Evolutionary conservation across 2,888 invertebrate genomes (phyloP).

Genomic region (Drosophila kambysellisi): DNA sequence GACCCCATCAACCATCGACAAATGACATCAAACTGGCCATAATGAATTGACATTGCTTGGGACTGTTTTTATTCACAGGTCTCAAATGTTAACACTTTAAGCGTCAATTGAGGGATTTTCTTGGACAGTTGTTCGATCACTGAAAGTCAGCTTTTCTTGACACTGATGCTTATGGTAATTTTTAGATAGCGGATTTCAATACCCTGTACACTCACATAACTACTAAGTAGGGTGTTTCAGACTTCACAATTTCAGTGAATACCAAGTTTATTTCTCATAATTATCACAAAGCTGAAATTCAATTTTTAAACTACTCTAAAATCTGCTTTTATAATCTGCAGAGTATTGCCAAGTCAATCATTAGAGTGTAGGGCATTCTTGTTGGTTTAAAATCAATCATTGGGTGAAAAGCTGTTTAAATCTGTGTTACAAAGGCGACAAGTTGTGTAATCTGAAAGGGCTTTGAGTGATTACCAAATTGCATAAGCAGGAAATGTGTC

Average conservation of each 20-base stretch:
- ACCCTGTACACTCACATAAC: slow-evolving; percentile 1
- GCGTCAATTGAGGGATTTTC: slow-evolving; percentile 58
- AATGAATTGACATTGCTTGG: slow-evolving; percentile 22
- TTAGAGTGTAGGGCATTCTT: fast-evolving
- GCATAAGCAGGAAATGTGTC: slow-evolving; percentile 42
- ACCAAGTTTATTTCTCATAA: background rate
- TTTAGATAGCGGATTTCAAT: slow-evolving; percentile 27
- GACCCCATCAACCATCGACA: slow-evolving; percentile 41
- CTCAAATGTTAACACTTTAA: slow-evolving; percentile 45
- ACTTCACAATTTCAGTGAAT: background rate
- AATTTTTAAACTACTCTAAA: no score
- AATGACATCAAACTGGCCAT: slow-evolving; percentile 51
- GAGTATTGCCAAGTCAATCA: background rate
- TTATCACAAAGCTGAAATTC: background rate
- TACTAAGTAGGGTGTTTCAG: background rate
- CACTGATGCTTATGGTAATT: slow-evolving; percentile 60
- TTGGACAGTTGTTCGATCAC: slow-evolving; percentile 25
- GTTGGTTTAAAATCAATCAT: slow-evolving; percentile 63
- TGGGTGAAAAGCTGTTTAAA: slow-evolving; percentile 43
- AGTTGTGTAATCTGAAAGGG: slow-evolving; percentile 70
- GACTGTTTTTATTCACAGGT: slow-evolving; percentile 6
- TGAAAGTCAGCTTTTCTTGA: slow-evolving; percentile 31
- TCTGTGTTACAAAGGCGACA: slow-evolving; percentile 49
- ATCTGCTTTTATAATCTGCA: no score
- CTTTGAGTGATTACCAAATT: slow-evolving; percentile 36